Conservation (phyloP, 2,888 invertebrate genomes). For the Zaprionus obscuricornis region DNA sequence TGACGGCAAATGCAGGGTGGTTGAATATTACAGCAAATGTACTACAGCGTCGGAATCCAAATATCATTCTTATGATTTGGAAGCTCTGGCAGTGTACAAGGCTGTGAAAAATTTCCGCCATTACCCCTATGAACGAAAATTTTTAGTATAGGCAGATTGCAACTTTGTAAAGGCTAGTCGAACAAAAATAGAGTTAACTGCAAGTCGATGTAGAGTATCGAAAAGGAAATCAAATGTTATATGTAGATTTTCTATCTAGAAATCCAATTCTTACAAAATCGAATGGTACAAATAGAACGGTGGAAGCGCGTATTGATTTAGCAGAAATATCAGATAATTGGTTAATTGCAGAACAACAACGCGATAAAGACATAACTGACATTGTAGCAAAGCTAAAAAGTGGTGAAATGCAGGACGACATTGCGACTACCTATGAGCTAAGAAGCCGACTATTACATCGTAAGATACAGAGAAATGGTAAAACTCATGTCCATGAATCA, state of each 20-base stretch:
- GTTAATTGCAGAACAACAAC: neutral
- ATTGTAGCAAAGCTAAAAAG: neutral
- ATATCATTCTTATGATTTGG: conserved; percentile 9
- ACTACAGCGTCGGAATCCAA: conserved; percentile 6
- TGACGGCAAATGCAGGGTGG: conserved; percentile 10
- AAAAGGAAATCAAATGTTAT: too few relatives aligned
- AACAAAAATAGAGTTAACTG: neutral
- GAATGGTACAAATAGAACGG: too few relatives aligned
- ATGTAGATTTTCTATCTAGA: too few relatives aligned
- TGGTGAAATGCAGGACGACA: neutral
- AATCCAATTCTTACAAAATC: too few relatives aligned
- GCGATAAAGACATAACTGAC: neutral
- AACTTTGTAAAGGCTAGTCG: neutral
- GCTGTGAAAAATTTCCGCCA: conserved; percentile 11
- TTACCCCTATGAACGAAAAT: conserved; percentile 2
- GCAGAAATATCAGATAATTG: neutral
- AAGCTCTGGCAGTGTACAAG: conserved; percentile 1
- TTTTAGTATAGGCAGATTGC: neutral
- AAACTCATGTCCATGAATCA: neutral
- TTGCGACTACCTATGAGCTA: neutral
- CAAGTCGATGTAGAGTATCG: too few relatives aligned
- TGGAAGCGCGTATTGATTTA: neutral
- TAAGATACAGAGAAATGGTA: neutral
- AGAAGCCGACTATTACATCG: neutral
- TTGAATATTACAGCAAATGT: conserved; percentile 8